Evolutionary conservation across 2,888 invertebrate genomes (phyloP).

Genomic region (Ferdinandea cuprea): DNA sequence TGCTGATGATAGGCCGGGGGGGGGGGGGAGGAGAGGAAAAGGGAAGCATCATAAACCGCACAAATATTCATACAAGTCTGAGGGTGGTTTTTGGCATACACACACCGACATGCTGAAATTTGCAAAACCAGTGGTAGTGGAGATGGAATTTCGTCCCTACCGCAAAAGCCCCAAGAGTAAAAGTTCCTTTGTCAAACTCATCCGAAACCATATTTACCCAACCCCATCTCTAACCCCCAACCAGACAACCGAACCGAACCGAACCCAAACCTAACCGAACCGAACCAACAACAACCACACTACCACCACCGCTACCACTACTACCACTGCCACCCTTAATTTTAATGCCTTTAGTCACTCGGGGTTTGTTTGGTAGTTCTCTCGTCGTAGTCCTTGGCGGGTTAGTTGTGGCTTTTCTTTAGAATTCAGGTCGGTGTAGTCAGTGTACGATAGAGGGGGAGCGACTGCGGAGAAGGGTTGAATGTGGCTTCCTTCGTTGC

Average conservation of each 20-base stretch:
- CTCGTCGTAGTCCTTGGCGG: slow-evolving; percentile 69
- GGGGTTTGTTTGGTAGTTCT: slow-evolving; percentile 48
- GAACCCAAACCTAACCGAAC: slow-evolving; percentile 38
- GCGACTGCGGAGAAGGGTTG: slow-evolving; percentile 35
- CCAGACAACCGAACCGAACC: slow-evolving; percentile 16
- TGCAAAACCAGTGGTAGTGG: slow-evolving; percentile 50
- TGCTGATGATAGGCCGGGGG: not conserved
- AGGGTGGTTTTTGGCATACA: slow-evolving; percentile 35
- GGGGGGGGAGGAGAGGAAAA: no score
- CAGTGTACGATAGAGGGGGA: no score
- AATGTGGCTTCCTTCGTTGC: slow-evolving; percentile 72
- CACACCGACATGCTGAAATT: slow-evolving; percentile 40
- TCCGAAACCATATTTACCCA: slow-evolving; percentile 73
- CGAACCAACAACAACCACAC: slow-evolving; percentile 47
- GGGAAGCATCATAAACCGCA: slow-evolving; percentile 62
- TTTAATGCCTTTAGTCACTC: slow-evolving; percentile 72
- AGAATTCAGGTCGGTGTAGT: slow-evolving; percentile 41
- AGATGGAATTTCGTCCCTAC: slow-evolving; percentile 67
- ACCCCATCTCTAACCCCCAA: slow-evolving; percentile 26
- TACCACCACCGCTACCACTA: slow-evolving; percentile 5
- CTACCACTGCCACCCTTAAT: slow-evolving; percentile 33
- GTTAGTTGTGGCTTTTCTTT: slow-evolving; percentile 71
- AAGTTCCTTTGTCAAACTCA: slow-evolving; percentile 75
- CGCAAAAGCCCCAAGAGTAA: slow-evolving; percentile 72
- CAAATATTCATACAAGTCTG: slow-evolving; percentile 69